Conservation (phyloP, 2,113 vertebrate species). For the Hyaena hyaena region DNA sequence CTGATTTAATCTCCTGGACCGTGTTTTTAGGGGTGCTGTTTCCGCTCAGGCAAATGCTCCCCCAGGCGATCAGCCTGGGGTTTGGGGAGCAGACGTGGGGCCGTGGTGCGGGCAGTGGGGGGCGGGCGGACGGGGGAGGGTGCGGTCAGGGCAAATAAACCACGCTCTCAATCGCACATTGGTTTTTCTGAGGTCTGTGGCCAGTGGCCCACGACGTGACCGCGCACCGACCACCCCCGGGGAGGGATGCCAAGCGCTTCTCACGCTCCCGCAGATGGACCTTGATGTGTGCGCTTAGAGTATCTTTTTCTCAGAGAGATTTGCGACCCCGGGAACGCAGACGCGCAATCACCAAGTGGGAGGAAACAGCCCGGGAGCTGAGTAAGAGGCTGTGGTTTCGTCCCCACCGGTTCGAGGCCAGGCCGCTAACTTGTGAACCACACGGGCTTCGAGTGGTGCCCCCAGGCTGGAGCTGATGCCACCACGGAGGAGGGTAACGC, state of each 20-base stretch:
- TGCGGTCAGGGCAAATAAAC: accelerated
- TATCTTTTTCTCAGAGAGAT: not conserved
- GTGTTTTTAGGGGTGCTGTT: not conserved
- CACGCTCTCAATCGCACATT: accelerated
- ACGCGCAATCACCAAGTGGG: not conserved
- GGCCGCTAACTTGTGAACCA: accelerated
- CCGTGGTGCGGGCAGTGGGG: not conserved
- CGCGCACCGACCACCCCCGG: accelerated
- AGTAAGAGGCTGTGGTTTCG: accelerated
- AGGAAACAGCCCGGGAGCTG: accelerated
- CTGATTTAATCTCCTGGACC: not conserved
- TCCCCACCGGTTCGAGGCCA: accelerated
- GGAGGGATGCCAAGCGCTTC: accelerated
- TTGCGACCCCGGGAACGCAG: too few relatives aligned
- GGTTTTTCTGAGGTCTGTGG: not conserved
- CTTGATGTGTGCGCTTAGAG: not conserved
- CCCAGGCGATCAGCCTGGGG: accelerated
- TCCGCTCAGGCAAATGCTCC: not conserved
- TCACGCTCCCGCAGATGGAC: accelerated
- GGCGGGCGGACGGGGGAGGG: accelerated
- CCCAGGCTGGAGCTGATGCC: accelerated
- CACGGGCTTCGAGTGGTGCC: accelerated
- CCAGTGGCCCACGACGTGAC: accelerated
- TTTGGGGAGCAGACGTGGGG: not conserved
- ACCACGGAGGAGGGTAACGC: accelerated